Percentiles rank a stretch among this genome's conserved stretches.
phyloP scores from a whole-genome alignment of 2,888 invertebrate genomes.

The Erebia palarica region DNA sequence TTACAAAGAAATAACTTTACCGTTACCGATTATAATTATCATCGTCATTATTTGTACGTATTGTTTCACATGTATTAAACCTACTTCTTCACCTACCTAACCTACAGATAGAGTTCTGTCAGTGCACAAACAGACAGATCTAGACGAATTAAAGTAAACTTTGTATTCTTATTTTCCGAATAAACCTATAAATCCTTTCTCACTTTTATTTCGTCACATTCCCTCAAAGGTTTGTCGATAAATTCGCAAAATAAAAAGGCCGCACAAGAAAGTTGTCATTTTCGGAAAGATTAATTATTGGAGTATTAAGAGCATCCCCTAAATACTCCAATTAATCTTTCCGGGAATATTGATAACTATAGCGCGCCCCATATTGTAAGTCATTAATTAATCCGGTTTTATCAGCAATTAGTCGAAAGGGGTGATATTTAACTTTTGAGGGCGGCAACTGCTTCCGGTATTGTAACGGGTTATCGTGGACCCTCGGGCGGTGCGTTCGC shows the following conservation, averaged over 20 bases:
- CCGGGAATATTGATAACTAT: not conserved
- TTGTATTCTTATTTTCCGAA: too few relatives aligned
- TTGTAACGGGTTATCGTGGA: not conserved
- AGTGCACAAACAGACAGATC: too few relatives aligned
- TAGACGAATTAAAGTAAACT: too few relatives aligned
- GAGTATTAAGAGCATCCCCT: not conserved
- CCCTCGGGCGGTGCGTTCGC: not conserved
- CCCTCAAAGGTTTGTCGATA: not conserved
- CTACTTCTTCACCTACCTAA: too few relatives aligned
- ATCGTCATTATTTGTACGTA: too few relatives aligned
- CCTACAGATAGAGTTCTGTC: too few relatives aligned
- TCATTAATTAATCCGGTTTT: constrained; percentile 4
- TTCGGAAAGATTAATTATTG: not conserved
- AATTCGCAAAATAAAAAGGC: not conserved
- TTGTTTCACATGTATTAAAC: too few relatives aligned
- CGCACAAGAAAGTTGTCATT: not conserved
- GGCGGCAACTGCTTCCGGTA: not conserved
- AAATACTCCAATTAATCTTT: too few relatives aligned
- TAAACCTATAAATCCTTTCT: too few relatives aligned
- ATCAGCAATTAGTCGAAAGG: constrained; percentile 3
- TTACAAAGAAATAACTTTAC: too few relatives aligned
- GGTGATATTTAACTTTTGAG: not conserved
- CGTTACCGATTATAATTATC: too few relatives aligned
- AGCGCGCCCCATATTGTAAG: not conserved
- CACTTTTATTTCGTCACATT: too few relatives aligned